phyloP scores from a whole-genome alignment of 1,140 invertebrate species.

The Trigoniulus corallinus region DNA sequence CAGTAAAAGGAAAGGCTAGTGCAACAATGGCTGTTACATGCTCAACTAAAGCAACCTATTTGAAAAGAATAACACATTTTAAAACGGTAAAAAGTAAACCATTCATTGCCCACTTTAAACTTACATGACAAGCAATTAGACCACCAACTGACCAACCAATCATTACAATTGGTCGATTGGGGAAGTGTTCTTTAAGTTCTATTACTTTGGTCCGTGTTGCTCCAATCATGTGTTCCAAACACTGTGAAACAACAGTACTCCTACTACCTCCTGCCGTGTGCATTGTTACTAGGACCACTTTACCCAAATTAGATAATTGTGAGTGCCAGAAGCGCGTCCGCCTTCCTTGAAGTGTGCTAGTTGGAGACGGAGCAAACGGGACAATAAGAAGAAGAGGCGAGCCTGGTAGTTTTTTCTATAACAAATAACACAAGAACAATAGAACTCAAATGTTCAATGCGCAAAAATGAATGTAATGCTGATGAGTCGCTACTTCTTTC shows the following conservation, averaged over 20 bases:
- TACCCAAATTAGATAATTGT: conserved; percentile 45
- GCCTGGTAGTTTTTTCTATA: conserved; percentile 48
- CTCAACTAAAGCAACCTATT: conserved; percentile 28
- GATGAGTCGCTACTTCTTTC: no score
- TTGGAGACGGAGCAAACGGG: conserved; percentile 36
- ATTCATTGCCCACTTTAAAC: conserved; percentile 6
- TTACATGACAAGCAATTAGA: conserved; percentile 41
- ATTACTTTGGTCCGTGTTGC: conserved; percentile 47
- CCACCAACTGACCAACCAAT: conserved; percentile 59
- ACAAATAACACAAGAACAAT: conserved; percentile 12
- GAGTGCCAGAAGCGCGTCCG: conserved; percentile 50
- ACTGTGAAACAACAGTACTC: conserved; percentile 23
- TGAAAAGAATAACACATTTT: background rate
- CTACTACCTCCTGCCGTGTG: conserved; percentile 18
- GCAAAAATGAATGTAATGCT: no score
- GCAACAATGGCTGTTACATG: conserved; percentile 54
- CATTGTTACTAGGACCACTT: conserved; percentile 43
- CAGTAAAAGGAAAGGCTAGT: conserved; percentile 60
- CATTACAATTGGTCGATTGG: conserved; percentile 52
- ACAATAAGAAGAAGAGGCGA: conserved; percentile 52
- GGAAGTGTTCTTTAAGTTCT: conserved; percentile 45
- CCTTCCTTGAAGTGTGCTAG: conserved; percentile 29
- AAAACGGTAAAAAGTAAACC: background rate
- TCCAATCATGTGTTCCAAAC: conserved; percentile 49
- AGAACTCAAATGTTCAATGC: background rate